A percentile compares a stretch with the other conserved stretches of the same genome.
Evolutionary conservation across 2,888 invertebrate species (phyloP).

Genomic region (Conomelus anceps): DNA sequence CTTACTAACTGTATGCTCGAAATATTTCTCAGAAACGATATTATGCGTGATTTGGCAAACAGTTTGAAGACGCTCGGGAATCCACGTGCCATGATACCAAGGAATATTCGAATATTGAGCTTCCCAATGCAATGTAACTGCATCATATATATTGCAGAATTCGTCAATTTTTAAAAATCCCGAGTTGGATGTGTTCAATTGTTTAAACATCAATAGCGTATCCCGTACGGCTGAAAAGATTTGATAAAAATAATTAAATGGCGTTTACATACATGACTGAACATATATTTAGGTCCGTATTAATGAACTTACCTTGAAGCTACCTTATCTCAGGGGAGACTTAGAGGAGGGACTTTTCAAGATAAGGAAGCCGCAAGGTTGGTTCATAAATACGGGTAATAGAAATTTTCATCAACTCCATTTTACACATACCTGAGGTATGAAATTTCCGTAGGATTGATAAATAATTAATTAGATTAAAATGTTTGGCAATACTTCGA

Average conservation of each 20-base stretch:
- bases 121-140: constrained; percentile 66
- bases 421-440: no score
- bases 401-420: no score
- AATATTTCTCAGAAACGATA: constrained; percentile 63
- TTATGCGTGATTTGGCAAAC: constrained; percentile 54
- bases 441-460: no score
- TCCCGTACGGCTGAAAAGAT: constrained; percentile 58
- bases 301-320: not conserved
- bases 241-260: constrained; percentile 19
- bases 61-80: constrained; percentile 50
- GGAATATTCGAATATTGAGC: constrained; percentile 60
- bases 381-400: no score
- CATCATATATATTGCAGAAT: constrained; percentile 66
- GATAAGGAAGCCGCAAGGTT: no score
- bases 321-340: no score
- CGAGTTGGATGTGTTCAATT: constrained; percentile 60
- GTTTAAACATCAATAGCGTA: constrained; percentile 72
- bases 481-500: no score
- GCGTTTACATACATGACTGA: no score
- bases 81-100: constrained; percentile 61
- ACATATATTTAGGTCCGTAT: not conserved
- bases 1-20: constrained; percentile 66
- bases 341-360: no score
- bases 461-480: no score
- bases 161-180: constrained; percentile 64